Evolutionary conservation across 2,113 vertebrate genomes (phyloP).

Genomic region (Osmerus mordax): DNA sequence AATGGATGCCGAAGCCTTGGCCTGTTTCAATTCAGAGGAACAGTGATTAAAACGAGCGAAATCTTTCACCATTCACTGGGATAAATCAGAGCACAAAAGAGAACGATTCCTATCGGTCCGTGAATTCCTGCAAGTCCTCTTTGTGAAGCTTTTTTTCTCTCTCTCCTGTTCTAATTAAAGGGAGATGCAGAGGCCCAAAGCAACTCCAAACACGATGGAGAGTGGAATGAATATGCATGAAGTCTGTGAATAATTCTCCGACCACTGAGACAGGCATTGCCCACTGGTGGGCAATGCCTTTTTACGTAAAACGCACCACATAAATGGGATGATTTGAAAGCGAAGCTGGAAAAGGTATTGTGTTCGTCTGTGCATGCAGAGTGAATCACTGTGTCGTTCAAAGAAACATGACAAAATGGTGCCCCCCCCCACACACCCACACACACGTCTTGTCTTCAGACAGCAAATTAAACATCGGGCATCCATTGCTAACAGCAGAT

Average conservation of each 20-base stretch:
- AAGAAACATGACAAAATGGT: background rate
- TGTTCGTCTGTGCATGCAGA: background rate
- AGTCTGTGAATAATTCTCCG: slow-evolving; percentile 31
- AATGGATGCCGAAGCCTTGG: slow-evolving; percentile 45
- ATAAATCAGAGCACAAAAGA: slow-evolving; percentile 70
- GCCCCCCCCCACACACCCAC: background rate
- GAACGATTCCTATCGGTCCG: slow-evolving; percentile 63
- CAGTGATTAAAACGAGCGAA: slow-evolving; percentile 71
- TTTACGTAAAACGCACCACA: no score
- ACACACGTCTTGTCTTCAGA: slow-evolving; percentile 19
- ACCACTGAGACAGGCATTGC: slow-evolving; percentile 19
- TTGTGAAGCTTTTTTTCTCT: slow-evolving; percentile 47
- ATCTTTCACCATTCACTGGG: slow-evolving; percentile 60
- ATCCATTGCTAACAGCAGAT: slow-evolving; percentile 37
- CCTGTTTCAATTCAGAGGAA: slow-evolving; percentile 61
- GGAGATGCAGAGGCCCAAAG: slow-evolving; percentile 9
- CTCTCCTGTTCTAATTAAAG: slow-evolving; percentile 51
- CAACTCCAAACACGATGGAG: slow-evolving; percentile 8
- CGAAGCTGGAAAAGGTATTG: background rate
- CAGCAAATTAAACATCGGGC: slow-evolving; percentile 38
- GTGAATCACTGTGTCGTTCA: background rate
- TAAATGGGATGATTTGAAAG: background rate
- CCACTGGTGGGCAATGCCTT: slow-evolving; percentile 15
- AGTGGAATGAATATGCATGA: slow-evolving; percentile 37
- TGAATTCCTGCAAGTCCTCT: slow-evolving; percentile 49